A percentile compares a stretch with the other conserved stretches of the same genome.
These are phyloP conservation scores for Typhlichthys subterraneus DNA, from an alignment of 2,797 vertebrate genomes.

Conservation along the genomic window DNA sequence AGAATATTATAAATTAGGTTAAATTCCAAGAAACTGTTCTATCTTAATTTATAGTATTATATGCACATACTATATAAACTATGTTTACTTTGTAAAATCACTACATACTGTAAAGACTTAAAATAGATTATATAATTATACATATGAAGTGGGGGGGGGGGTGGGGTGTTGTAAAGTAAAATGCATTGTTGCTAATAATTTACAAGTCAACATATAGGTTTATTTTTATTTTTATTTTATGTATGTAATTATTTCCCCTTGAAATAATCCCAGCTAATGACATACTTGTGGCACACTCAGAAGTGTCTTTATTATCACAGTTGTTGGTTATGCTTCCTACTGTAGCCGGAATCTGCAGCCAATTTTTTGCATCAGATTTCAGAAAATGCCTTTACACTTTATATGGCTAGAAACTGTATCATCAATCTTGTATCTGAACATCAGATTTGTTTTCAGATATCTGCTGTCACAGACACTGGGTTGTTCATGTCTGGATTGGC, in stretches of 20 bases:
- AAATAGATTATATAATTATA: not conserved
- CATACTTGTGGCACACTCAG: conserved; percentile 4
- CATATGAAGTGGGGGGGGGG: no score
- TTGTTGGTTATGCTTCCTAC: not conserved
- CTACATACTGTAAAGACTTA: not conserved
- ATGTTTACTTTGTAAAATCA: no score
- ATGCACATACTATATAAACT: no score
- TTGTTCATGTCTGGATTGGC: no score
- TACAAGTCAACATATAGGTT: conserved; percentile 19
- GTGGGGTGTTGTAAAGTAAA: no score
- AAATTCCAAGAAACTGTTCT: no score
- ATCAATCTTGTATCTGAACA: not conserved
- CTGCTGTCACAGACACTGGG: no score
- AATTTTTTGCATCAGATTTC: not conserved
- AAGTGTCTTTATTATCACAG: conserved; percentile 23
- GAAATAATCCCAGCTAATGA: conserved; percentile 6
- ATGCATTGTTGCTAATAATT: not conserved
- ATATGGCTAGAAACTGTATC: not conserved
- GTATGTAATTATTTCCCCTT: conserved; percentile 31
- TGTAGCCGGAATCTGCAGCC: conserved; percentile 15
- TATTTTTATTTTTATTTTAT: conserved; percentile 28
- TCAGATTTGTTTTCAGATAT: no score
- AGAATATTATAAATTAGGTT: no score
- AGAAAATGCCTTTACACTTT: not conserved
- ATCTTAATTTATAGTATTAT: no score